Evolutionary conservation across 2,888 invertebrate genomes (phyloP), one percentile per base, ranked within the genome.

Genomic region (Drosophila melanocephala): DNA sequence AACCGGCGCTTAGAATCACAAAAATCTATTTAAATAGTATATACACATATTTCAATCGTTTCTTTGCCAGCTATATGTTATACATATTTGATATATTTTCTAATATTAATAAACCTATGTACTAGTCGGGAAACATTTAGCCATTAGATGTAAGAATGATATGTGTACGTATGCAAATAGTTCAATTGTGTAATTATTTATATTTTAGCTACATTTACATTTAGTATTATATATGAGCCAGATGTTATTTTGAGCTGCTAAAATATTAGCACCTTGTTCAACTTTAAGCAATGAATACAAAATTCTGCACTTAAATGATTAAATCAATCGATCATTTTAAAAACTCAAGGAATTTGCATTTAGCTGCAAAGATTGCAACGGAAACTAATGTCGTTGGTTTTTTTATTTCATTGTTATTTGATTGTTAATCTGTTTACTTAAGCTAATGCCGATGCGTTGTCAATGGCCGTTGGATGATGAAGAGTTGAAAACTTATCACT

Each of bases 401-500:
- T 32, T 44, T 55, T 33, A 3, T 16, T 35, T 19, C 35, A 26
- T 44, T 35, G 55, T 28, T n/a, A 50, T 50, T 51, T 33, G 56
- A 52, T 51, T 51, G 58, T 58, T 67, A 10, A 67, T 55, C 10
- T 39, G 51, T 44, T 61, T 51, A 71, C n/a, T 60, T 47, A 33
- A 37, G 59, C 32, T 62, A 51, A 35, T 52, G 39, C 37, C 55
- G 69, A 71, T 74, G 61, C 65, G 63, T 65, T 77, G 66, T 75
- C 75, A 67, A 67, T 79, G 47, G 52, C 33, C 60, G 9, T 28
- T 56, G 5, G 42, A 42, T 77, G 42, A 42, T 77, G 77, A 77
- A 77, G 80, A 77, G 61, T 77, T 73, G 76, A 66, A 68, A 79
- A 79, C 68, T 79, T 77, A 83, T 85, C 77, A 75, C 58, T 81